Percentiles rank a stretch among this genome's conserved stretches.
These are phyloP conservation scores for Misgurnus anguillicaudatus DNA, from an alignment of 2,113 vertebrate genomes.

Conservation along the genomic window DNA sequence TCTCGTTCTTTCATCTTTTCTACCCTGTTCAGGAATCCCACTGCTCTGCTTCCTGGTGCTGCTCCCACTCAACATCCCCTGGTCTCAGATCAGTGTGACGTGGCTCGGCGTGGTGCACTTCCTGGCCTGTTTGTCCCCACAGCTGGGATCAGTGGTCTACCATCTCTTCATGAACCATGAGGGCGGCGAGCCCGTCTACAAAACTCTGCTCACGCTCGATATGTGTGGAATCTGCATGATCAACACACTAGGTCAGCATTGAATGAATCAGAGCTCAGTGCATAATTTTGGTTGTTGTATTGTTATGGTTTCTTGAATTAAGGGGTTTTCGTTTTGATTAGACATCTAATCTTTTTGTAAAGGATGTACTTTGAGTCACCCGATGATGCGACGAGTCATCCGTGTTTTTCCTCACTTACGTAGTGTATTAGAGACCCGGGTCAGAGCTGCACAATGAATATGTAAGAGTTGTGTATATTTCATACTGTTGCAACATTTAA, in stretches of 20 bases:
- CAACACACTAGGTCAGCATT: slow-evolving; percentile 85
- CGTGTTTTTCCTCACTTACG: neutral
- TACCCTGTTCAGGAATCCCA: slow-evolving; percentile 78
- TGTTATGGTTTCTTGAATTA: neutral
- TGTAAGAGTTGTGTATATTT: neutral
- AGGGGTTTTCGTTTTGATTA: neutral
- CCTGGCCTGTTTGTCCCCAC: slow-evolving; percentile 87
- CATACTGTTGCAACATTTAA: neutral
- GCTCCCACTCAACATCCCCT: slow-evolving; percentile 88
- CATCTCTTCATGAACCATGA: slow-evolving; percentile 95
- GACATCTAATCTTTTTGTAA: slow-evolving; percentile 20
- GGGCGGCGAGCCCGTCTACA: slow-evolving; percentile 85
- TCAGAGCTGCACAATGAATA: neutral
- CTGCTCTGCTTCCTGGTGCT: slow-evolving; percentile 87
- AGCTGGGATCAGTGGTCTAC: slow-evolving; percentile 88
- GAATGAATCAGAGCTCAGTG: neutral
- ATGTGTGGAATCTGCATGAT: slow-evolving; percentile 93
- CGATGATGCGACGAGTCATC: neutral
- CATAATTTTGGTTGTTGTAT: neutral
- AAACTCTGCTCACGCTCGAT: slow-evolving; percentile 88
- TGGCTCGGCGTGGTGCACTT: slow-evolving; percentile 90
- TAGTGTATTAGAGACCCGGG: neutral
- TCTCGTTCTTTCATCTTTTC: neutral
- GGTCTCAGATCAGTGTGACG: slow-evolving; percentile 86
- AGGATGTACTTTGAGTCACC: neutral